phyloP scores from a whole-genome alignment of 2,797 vertebrate genomes.

The Liparis tanakae region DNA sequence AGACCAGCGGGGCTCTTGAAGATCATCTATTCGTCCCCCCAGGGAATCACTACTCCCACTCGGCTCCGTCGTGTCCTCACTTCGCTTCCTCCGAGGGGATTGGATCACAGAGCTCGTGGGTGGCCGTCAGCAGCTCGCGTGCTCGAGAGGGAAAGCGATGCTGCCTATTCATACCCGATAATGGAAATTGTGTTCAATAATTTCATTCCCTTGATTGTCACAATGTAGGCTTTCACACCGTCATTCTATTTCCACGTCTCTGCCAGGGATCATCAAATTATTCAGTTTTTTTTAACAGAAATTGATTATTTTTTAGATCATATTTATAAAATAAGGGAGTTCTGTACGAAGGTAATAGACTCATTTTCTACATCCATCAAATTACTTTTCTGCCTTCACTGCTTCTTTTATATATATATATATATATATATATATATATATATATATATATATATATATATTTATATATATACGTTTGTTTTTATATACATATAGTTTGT shows the following conservation, averaged over 20 bases:
- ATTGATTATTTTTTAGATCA: conserved; percentile 47
- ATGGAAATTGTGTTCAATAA: conserved; percentile 53
- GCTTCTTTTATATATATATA: not conserved
- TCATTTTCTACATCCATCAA: conserved; percentile 38
- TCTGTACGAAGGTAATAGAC: conserved; percentile 23
- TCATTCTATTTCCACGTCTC: conserved; percentile 40
- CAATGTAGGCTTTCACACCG: conserved; percentile 34
- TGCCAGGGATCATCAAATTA: conserved; percentile 21
- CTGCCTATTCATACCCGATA: conserved; percentile 15
- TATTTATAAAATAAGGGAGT: conserved; percentile 34
- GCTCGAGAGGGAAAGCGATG: conserved; percentile 51
- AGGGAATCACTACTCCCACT: conserved; percentile 27
- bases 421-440: too few species aligned
- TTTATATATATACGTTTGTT: too few species aligned
- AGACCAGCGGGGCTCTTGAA: conserved; percentile 33
- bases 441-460: too few species aligned
- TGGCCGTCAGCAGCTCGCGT: conserved; percentile 31
- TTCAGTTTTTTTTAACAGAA: conserved; percentile 43
- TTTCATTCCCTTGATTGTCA: conserved; percentile 57
- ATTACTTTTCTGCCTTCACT: conserved; percentile 5
- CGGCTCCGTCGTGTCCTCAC: conserved; percentile 54
- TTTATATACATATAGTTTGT: too few species aligned
- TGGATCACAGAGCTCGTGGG: conserved; percentile 36
- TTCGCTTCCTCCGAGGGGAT: conserved; percentile 56
- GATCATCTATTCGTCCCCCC: conserved; percentile 49